Evolutionary conservation across 1,140 invertebrate species (phyloP), one percentile per base, ranked within the genome.

Genomic region (Matsumurasca onukii): DNA sequence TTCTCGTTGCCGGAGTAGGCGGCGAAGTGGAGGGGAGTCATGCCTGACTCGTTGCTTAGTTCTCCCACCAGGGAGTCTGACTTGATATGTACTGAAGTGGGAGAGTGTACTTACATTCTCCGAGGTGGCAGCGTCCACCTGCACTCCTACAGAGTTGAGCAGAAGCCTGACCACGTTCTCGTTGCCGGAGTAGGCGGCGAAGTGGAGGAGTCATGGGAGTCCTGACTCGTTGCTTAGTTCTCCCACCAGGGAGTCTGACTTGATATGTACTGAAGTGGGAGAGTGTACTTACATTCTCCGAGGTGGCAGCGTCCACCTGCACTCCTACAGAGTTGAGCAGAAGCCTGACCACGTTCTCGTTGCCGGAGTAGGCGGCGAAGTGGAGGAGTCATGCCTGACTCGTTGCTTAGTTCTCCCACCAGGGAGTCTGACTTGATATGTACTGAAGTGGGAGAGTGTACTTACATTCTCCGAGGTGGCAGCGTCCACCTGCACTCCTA

Each of bases 1-100:
- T 96, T 96, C 81, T 99, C 98, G 78, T 99, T 98, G 30, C 98
- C 98, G 27, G 94, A 95, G 76, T 97, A 98, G 1, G 97, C 88
- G 0, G 98, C 97, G 64, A 99, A 82, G 81, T 99, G 98, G n/a
- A 99, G 83, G 0, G 98, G 83, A 0, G 94, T 97, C 82, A 97
- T 89, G 17, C 94, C 94, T 0, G 93, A 95, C 79, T 97, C 97
- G 13, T 89, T 89, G 17, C 93, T 93, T 52, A 98, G 79, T 73
- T 95, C 94, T 59, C 91, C 92, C 0, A 95, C 89, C 39, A 91
- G 80, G 34, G 5, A 9, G 34, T 5, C 34, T 39, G n/a, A n/a
- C n/a, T n/a, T n/a, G n/a, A n/a, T n/a, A n/a, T n/a, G n/a, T n/a
- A n/a, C n/a, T n/a, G n/a, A n/a, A n/a, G n/a, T 39, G 34, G 34